Evolutionary conservation across 2,888 invertebrate species (phyloP), one percentile per base, ranked within the genome.

Genomic region (Phortica okadai): DNA sequence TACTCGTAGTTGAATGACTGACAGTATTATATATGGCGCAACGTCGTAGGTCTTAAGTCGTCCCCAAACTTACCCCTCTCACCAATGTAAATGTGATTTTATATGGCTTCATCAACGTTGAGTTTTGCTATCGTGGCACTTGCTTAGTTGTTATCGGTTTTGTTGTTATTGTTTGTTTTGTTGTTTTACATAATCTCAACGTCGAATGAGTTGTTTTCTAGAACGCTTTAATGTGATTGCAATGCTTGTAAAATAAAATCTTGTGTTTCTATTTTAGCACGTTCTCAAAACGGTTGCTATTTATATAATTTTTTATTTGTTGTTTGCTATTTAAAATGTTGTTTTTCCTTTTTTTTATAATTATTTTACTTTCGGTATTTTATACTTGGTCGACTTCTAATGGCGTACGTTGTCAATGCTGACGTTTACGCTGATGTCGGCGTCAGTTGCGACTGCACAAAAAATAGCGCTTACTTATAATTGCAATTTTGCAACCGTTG

Each of bases 381-480:
- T 50, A 54, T 77, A 74, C 74, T 74, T 64, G 69, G 76, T 58
- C 76, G 76, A 70, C 76, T 81, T 75, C 66, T 59, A 59, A 33
- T 33, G 11, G 64, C 64, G 33, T 7, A 59, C 0, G 0, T 33
- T 33, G 33, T 1, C 33, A 33, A 33, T 50, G 50, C 50, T 50
- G 50, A 8, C 50, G 8, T 50, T 50, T 50, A 33, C 33, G 4
- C 4, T 33, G 33, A 33, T 33, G 33, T 5, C 33, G 33, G 4
- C 50, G 50, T 81, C 21, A 21, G 21, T 21, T 21, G 21, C 21
- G 21, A 21, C 21, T 21, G 21, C 21, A 21, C 1, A 21, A 21
- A 21, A 21, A 21, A 21, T 21, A 21, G 21, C 21, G 21, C 21
- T 21, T 21, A 21, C 21, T 86, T 86, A 85, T 82, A 86, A 76